Evolutionary conservation across 1,140 invertebrate species (phyloP), one percentile per base, ranked within the genome.

Genomic region (Plectrocnemia conspersa): DNA sequence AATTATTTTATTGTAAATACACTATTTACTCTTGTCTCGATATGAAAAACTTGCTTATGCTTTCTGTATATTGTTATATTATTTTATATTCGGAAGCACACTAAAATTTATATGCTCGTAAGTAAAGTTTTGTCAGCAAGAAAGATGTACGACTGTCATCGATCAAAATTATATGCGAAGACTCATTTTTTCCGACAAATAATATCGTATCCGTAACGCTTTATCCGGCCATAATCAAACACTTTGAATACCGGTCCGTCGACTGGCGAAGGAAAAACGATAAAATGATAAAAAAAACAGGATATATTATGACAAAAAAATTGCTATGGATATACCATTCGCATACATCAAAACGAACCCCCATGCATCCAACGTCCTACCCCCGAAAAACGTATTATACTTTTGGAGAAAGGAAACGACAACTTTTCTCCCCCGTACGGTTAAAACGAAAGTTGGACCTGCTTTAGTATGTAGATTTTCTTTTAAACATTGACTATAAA

Each of bases 221-320:
- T 54, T 59, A 59, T 59, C 52, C 23, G 16, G 52, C 29, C 47
- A 49, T 44, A 54, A 55, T 54, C 49, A 59, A 52, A 52, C 33
- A 52, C 33, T 29, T 44, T 47, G 32, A 32, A 47, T 47, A 25
- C 23, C 27, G 45, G 45, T 47, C 23, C 27, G 35, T 24, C 21
- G 32, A 13, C 19, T n/a, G 23, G 47, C 47, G 57, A 29, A 52
- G 52, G 27, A 52, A 50, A 55, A 59, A 41, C 46, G 46, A 55
- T 59, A 59, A 59, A 59, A 55, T 45, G 46, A 45, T 52, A 47
- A 59, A 59, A n/a, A n/a, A 59, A 59, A 59, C 52, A 54, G 57
- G 52, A 59, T 54, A 55, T 55, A 55, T 59, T 59, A 59, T 46
- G 47, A 33, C 35, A 55, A 55, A 59, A 41, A 59, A 59, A 59